phyloP scores from a whole-genome alignment of 1,140 invertebrate genomes.

The Drosophila jambulina region DNA sequence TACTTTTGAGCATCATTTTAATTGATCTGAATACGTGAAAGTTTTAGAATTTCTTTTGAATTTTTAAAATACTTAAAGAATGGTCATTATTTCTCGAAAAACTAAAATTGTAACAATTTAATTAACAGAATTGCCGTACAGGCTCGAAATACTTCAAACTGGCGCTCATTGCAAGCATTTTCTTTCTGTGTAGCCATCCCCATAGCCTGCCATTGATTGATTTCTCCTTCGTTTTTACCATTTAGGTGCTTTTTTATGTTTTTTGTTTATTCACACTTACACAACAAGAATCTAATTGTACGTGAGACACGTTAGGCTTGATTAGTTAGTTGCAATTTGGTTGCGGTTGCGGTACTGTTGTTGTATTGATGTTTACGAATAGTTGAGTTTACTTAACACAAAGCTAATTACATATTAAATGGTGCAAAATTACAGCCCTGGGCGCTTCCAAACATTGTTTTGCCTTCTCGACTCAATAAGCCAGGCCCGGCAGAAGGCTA shows the following conservation, averaged over 20 bases:
- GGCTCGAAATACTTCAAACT: too few relatives aligned
- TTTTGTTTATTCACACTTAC: conserved; percentile 55
- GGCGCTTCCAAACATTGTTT: conserved; percentile 84
- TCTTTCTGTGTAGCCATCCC: conserved; percentile 20
- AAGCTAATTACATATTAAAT: conserved; percentile 84
- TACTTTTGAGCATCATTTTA: not conserved
- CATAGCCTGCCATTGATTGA: conserved; percentile 31
- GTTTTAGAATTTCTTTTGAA: too few relatives aligned
- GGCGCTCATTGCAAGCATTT: not conserved
- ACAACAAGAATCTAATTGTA: conserved; percentile 77
- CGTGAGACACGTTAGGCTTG: conserved; percentile 70
- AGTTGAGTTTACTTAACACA: conserved; percentile 81
- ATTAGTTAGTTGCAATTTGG: conserved; percentile 59
- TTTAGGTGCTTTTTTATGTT: conserved; percentile 3
- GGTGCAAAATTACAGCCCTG: conserved; percentile 85
- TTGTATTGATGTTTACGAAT: conserved; percentile 64
- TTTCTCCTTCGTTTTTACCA: conserved; percentile 6
- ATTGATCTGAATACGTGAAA: not conserved
- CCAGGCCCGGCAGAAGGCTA: not conserved
- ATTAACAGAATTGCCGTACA: not conserved
- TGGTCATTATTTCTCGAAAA: not conserved
- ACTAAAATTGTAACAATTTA: not conserved
- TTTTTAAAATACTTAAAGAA: not conserved
- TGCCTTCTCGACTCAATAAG: conserved; percentile 77
- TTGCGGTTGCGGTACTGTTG: conserved; percentile 47